Evolutionary conservation across 2,888 invertebrate genomes (phyloP).

Genomic region (Epistrophe eligans): DNA sequence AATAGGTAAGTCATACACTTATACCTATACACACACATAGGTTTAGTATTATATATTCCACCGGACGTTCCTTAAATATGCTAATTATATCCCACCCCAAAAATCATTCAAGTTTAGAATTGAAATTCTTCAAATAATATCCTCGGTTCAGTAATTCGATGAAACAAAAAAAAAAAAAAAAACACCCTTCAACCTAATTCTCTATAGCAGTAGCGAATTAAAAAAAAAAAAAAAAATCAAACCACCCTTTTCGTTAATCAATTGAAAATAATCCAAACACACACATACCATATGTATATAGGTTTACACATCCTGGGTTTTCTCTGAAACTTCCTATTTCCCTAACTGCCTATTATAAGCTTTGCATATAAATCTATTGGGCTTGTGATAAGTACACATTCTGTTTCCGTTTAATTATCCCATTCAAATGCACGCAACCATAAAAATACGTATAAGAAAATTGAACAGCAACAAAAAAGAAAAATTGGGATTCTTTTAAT

Average conservation of each 20-base stretch:
- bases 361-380: constrained; percentile 41
- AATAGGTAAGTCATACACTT: neutral
- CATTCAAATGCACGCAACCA: constrained; percentile 42
- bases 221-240: neutral
- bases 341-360: constrained; percentile 9
- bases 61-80: constrained; percentile 34
- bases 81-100: constrained; percentile 14
- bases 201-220: neutral
- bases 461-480: constrained; percentile 1
- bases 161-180: too few species aligned
- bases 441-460: constrained; percentile 32
- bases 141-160: neutral
- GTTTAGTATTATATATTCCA: neutral
- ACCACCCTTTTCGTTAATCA: constrained; percentile 29
- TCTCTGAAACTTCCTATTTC: constrained; percentile 6
- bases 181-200: constrained; percentile 14
- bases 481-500: constrained; percentile 52
- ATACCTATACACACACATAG: neutral
- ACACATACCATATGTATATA: neutral
- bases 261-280: constrained; percentile 1
- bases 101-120: neutral
- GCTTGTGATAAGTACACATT: constrained; percentile 55
- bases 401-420: constrained; percentile 65
- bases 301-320: neutral
- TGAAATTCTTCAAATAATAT: constrained; percentile 37